Percentiles rank a stretch among this genome's conserved stretches.
Evolutionary conservation across 2,797 vertebrate genomes (phyloP).

Genomic region (Sphenodon punctatus): DNA sequence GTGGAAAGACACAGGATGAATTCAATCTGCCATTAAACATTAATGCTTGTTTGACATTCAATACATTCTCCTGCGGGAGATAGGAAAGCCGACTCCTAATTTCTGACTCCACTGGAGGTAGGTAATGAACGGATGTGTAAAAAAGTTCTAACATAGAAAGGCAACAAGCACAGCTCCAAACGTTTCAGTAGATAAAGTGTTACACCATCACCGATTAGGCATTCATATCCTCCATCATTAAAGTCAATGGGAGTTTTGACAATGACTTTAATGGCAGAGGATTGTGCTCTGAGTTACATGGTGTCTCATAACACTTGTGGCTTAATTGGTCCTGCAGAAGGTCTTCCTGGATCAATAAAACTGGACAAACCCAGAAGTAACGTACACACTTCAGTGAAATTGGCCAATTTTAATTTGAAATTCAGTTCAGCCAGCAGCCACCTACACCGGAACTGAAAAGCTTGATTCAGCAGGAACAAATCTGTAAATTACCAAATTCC

Average conservation of each 20-base stretch:
- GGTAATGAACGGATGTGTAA: background rate
- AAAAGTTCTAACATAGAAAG: background rate
- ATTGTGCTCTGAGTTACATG: background rate
- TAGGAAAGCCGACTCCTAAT: background rate
- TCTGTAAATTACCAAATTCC: conserved; percentile 3
- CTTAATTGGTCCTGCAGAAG: background rate
- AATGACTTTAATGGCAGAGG: too few relatives aligned
- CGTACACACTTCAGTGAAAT: background rate
- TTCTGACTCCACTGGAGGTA: background rate
- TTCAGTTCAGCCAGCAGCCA: background rate
- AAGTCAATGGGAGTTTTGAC: too few relatives aligned
- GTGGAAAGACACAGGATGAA: background rate
- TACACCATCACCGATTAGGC: background rate
- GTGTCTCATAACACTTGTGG: background rate
- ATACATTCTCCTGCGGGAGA: background rate
- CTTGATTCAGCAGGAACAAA: background rate
- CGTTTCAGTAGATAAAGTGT: background rate
- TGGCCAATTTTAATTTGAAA: rapidly evolving
- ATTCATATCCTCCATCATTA: background rate
- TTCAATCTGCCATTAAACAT: background rate
- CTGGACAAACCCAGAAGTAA: background rate
- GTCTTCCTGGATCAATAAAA: background rate
- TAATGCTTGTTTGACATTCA: background rate
- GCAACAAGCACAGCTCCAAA: background rate
- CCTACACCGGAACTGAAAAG: background rate